Percentiles rank a stretch among this genome's conserved stretches.
Evolutionary conservation across 2,113 vertebrate species (phyloP).

Genomic region (Myodes glareolus): DNA sequence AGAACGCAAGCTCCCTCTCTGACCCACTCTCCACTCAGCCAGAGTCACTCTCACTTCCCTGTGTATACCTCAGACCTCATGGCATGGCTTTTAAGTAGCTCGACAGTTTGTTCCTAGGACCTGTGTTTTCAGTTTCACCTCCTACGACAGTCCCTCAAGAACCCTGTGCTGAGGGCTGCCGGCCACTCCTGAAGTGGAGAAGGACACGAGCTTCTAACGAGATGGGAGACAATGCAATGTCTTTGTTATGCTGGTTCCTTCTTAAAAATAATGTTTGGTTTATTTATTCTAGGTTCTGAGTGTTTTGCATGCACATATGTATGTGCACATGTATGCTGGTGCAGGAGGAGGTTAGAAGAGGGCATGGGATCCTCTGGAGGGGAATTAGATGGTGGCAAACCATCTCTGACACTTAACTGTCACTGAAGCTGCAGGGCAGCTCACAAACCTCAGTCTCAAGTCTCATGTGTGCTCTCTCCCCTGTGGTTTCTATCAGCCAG

Average conservation of each 20-base stretch:
- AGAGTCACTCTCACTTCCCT: constrained; percentile 6
- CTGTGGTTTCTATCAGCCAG: constrained; percentile 19
- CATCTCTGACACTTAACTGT: not conserved
- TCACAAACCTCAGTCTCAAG: constrained; percentile 18
- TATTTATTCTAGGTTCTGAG: not conserved
- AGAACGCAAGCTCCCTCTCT: not conserved
- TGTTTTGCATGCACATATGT: not conserved
- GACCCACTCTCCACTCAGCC: not conserved
- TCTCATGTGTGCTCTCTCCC: not conserved
- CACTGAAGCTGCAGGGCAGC: not conserved
- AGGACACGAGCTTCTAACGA: not conserved
- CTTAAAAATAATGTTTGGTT: not conserved
- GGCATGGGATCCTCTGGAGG: not conserved
- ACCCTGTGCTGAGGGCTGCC: not conserved
- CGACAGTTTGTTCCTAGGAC: constrained; percentile 30
- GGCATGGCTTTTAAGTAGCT: not conserved
- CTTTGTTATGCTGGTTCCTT: not conserved
- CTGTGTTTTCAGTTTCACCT: constrained; percentile 41
- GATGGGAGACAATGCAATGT: not conserved
- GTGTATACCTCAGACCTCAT: not conserved
- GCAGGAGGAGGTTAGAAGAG: not conserved
- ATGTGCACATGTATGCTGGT: not conserved
- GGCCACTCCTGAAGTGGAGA: not conserved
- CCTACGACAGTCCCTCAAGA: not conserved
- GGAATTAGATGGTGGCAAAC: not conserved